Conservation (phyloP, 2,888 invertebrate species). For the Drosophila limbata region DNA sequence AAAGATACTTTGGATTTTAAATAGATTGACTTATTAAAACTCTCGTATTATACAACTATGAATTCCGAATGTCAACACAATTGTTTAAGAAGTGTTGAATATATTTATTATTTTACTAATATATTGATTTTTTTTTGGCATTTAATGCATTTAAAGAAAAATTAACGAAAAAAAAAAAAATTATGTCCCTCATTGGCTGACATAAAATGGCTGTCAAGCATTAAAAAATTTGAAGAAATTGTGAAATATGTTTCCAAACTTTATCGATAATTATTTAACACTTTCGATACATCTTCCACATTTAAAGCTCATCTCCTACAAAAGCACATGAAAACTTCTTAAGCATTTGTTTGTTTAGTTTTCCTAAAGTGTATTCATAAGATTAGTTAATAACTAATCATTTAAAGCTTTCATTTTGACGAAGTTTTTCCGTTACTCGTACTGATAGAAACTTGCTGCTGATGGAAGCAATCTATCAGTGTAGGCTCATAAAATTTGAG, state of each 20-base stretch:
- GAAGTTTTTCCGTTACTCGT: slow-evolving; percentile 29
- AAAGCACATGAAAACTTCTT: background rate
- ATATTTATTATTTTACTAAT: no score
- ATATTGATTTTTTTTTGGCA: no score
- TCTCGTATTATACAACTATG: no score
- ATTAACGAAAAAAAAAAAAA: no score
- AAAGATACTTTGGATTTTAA: no score
- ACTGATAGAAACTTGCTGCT: slow-evolving; percentile 28
- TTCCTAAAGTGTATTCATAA: background rate
- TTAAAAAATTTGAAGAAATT: background rate
- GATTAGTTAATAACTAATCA: background rate
- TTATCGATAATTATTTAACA: background rate
- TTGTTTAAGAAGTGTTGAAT: no score
- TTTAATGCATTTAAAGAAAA: no score
- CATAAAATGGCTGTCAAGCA: no score
- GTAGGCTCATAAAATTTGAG: slow-evolving; percentile 65
- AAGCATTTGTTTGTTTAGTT: background rate
- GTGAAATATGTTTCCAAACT: background rate
- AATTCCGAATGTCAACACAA: no score
- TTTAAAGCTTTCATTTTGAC: background rate
- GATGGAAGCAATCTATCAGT: slow-evolving; percentile 56
- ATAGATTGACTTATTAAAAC: no score
- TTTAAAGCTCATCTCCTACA: no score
- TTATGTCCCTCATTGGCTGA: no score
- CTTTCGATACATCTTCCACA: background rate